Evolutionary conservation across 92 coral and sea anemone genomes (phyloP), one percentile per base, ranked within the genome.

Genomic region (Porites divaricata): DNA sequence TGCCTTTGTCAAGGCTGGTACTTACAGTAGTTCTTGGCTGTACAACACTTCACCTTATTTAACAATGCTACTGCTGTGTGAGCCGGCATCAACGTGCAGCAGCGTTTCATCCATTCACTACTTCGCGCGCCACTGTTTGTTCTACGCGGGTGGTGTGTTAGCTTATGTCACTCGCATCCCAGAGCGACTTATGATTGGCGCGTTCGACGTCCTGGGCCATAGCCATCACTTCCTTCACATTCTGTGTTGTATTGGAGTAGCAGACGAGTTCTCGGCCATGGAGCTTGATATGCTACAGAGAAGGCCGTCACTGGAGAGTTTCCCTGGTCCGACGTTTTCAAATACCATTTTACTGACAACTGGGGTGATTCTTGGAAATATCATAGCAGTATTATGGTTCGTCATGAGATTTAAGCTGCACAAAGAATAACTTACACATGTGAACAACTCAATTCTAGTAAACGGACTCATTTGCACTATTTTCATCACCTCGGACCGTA

Each of bases 191-290:
- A 80, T 92, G 68, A 94, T 95, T 7, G 91, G 92, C 11, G 80
- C 91, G 2, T 96, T 96, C 67, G 99, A 96, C 70, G 91, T 93
- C 78, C 67, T 94, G 35, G 99, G 98, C 1, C 98, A 96, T 75
- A 96, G 99, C 72, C 99, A 96, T 73, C 99, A 96, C 51, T 96
- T 96, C 58, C 88, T 96, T 75, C 99, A 96, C 76, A 77, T 96
- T 15, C 83, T 96, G 22, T 90, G 97, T 4, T 95, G 97, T 1
- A 57, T 96, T 25, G 99, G 94, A 2, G 94, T 94, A 8, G 88
- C 92, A 1, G 98, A 96, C 49, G 98, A 92, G 63, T 96, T 96
- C 59, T 87, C 91, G 48, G 95, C 94, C 13, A 90, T 90, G 19
- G 83, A 87, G 56, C 70, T 90, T 9, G 99, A 96, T 83, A 94